Percentiles rank a stretch among this genome's conserved stretches.
Evolutionary conservation across 2,113 vertebrate species (phyloP).

Genomic region (Boulengeromyrus knoepffleri): DNA sequence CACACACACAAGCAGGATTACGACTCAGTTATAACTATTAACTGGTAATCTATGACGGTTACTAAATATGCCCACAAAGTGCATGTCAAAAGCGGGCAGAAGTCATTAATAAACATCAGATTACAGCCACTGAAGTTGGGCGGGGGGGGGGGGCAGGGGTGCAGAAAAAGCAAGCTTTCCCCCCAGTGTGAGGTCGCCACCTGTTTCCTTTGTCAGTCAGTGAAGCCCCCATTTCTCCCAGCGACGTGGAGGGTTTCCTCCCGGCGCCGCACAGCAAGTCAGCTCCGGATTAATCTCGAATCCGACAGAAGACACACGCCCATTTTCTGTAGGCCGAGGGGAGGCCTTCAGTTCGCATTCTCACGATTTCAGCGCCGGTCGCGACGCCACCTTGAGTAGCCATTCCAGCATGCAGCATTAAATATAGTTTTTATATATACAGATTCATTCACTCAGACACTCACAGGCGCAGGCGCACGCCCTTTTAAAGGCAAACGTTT

Average conservation of each 20-base stretch:
- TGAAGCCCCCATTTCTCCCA: slow-evolving; percentile 10
- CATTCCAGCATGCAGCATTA: neutral
- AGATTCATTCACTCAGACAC: neutral
- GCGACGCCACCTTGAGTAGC: neutral
- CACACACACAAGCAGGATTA: slow-evolving; percentile 8
- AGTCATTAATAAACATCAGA: slow-evolving; percentile 21
- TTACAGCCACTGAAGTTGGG: slow-evolving; percentile 5
- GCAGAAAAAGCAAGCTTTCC: neutral
- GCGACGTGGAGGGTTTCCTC: neutral
- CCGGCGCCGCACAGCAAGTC: neutral
- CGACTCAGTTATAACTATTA: slow-evolving; percentile 14
- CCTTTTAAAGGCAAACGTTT: neutral
- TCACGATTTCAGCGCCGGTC: neutral
- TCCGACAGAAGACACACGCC: neutral
- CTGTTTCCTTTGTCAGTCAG: slow-evolving; percentile 17
- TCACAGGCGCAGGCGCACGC: too few relatives aligned
- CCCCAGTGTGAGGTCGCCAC: slow-evolving; percentile 6
- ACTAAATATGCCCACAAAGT: slow-evolving; percentile 12
- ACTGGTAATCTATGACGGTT: slow-evolving; percentile 6
- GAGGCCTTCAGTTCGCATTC: neutral
- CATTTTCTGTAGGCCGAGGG: neutral
- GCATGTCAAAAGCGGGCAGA: neutral
- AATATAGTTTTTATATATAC: neutral
- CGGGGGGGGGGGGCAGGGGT: neutral
- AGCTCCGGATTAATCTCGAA: neutral